These are phyloP conservation scores for Manduca sexta DNA, from an alignment of 1,140 invertebrate genomes.

Conservation along the genomic window DNA sequence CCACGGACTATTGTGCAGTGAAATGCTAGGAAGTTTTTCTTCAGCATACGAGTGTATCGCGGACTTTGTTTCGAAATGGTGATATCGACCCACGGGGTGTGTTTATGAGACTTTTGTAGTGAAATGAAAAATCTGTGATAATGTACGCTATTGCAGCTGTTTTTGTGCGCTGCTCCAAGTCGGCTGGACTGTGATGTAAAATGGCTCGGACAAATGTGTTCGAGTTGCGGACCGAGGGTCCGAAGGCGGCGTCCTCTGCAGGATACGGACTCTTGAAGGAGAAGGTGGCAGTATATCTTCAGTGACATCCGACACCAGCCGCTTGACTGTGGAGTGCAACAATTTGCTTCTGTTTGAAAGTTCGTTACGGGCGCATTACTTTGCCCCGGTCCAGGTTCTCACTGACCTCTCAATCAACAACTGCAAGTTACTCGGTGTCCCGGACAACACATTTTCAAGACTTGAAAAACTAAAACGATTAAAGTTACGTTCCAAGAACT, in stretches of 20 bases:
- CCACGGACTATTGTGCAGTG: conserved; percentile 51
- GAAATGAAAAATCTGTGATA: conserved; percentile 70
- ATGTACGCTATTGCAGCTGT: conserved; percentile 55
- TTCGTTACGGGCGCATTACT: conserved; percentile 79
- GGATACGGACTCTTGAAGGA: conserved; percentile 80
- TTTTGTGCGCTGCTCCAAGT: conserved; percentile 55
- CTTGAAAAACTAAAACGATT: conserved; percentile 82
- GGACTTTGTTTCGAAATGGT: conserved; percentile 72
- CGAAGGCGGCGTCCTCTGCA: conserved; percentile 78
- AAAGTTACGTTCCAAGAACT: conserved; percentile 83
- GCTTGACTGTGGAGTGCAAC: conserved; percentile 83
- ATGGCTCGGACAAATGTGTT: conserved; percentile 58
- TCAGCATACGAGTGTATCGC: conserved; percentile 48
- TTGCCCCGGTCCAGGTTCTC: conserved; percentile 82
- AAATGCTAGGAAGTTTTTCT: conserved; percentile 65
- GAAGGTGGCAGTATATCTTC: conserved; percentile 78
- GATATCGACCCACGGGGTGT: conserved; percentile 70
- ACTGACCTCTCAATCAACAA: conserved; percentile 82
- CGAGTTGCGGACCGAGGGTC: conserved; percentile 39
- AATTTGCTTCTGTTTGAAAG: conserved; percentile 87
- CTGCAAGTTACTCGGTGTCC: conserved; percentile 86
- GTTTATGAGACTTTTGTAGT: conserved; percentile 69
- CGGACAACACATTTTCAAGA: conserved; percentile 84
- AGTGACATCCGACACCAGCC: conserved; percentile 77
- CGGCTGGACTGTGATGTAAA: conserved; percentile 44